Evolutionary conservation across 1,140 invertebrate species (phyloP), one percentile per base, ranked within the genome.

Genomic region (Camponotus floridanus): DNA sequence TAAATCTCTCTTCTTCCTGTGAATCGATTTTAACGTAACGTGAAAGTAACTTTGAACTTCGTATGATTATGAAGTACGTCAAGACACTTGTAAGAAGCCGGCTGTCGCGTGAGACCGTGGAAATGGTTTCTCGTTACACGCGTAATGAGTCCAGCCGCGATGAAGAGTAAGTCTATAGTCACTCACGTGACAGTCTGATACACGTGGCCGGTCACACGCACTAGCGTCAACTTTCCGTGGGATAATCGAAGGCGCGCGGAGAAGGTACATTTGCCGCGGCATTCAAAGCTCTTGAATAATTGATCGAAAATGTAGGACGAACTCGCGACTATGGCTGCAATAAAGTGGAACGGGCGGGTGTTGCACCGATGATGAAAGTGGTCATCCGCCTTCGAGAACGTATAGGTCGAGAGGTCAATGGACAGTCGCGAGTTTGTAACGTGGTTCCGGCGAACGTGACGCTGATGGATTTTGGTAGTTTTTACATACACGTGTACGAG

Each of bases 301-400:
- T 92, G 85, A 92, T 92, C 79, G 67, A 76, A 84, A 87, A 91
- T 91, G 89, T 92, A 84, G 91, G 87, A 88, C 91, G 86, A 93
- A 92, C 91, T 93, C 87, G 90, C 87, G 91, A 92, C 80, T 71
- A 45, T 67, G 33, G 85, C 70, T 51, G 42, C 21, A 18, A 33
- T 73, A 76, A 92, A 92, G 74, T 92, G 64, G 86, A 73, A 57
- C 86, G 68, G 62, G 59, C 62, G 84, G 74, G 61, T 74, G 79
- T 67, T 45, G 55, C 70, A 68, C 48, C 73, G 59, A 73, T 70
- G 71, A 81, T 61, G 48, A 48, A 76, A 70, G 48, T 85, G 62
- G 81, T 36, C 59, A 57, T 64, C 59, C 51, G 68, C 42, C 76
- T 80, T 86, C 21, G 48, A 55, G 68, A 61, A 45, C 33, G 36